phyloP scores from a whole-genome alignment of 2,113 vertebrate genomes.

The Pangasianodon gigas region DNA sequence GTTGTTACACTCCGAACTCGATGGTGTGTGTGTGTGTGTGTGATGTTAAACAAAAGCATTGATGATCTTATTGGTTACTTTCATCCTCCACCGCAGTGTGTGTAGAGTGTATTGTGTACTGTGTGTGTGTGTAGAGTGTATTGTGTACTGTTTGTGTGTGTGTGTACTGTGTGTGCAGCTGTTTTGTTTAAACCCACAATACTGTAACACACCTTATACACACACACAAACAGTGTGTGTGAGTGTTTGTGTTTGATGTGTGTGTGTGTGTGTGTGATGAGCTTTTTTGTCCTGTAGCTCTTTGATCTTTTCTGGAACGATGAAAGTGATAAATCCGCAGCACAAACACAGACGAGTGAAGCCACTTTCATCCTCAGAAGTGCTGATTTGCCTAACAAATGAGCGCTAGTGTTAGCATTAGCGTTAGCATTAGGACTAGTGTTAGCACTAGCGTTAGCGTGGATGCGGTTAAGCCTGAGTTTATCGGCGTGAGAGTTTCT shows the following conservation, averaged over 20 bases:
- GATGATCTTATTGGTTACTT: conserved; percentile 1
- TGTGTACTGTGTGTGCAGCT: conserved; percentile 39
- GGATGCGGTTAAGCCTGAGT: no score
- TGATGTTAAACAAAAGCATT: neutral
- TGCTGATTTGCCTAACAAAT: conserved; percentile 41
- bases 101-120: no score
- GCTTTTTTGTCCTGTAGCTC: conserved; percentile 26
- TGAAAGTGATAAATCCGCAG: conserved; percentile 31
- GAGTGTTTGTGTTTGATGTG: conserved; percentile 25
- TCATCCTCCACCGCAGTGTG: conserved; percentile 2
- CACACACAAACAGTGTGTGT: neutral
- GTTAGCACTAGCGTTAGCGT: neutral
- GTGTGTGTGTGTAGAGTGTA: no score
- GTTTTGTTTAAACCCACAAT: conserved; percentile 10
- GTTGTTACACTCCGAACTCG: no score
- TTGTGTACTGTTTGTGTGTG: no score
- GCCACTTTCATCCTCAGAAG: conserved; percentile 26
- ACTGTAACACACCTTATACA: neutral
- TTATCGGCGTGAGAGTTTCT: neutral
- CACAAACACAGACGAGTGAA: conserved; percentile 22
- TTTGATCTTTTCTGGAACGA: conserved; percentile 57
- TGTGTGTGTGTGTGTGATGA: conserved; percentile 8
- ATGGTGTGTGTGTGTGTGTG: no score
- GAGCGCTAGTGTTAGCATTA: conserved; percentile 5
- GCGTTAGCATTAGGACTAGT: neutral